Evolutionary conservation across 37 sponge, comb jelly and placozoan species (phyloP).

Genomic region (Oscarella lobularis): DNA sequence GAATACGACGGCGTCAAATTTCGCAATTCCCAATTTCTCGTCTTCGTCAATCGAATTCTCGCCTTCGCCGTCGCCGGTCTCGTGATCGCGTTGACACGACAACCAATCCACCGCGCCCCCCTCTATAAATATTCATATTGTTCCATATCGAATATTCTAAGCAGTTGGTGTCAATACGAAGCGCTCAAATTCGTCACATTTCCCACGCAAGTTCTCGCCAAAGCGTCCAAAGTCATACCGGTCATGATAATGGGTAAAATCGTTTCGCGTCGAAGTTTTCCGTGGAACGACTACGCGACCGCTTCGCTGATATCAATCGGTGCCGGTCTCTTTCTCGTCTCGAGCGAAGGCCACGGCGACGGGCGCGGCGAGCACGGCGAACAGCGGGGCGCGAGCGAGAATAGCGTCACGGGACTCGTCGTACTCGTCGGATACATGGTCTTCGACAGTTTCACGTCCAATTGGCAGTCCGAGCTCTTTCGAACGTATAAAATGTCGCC

Average conservation of each 20-base stretch:
- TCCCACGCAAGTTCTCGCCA: constrained; percentile 87
- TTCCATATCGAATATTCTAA: constrained; percentile 90
- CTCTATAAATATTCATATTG: constrained; percentile 86
- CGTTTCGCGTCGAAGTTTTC: constrained; percentile 69
- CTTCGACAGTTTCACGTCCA: constrained; percentile 94
- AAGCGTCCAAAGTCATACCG: constrained; percentile 82
- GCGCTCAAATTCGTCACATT: constrained; percentile 95
- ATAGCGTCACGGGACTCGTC: constrained; percentile 69
- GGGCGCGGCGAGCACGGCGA: constrained; percentile 26
- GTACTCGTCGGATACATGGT: constrained; percentile 79
- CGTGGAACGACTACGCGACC: constrained; percentile 77
- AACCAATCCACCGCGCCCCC: constrained; percentile 53
- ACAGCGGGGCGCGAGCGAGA: constrained; percentile 35
- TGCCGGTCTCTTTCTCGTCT: constrained; percentile 79
- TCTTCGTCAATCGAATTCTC: constrained; percentile 84
- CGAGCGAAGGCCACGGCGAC: constrained; percentile 25
- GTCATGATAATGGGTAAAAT: constrained; percentile 98
- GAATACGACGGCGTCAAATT: constrained; percentile 75
- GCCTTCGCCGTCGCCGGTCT: constrained; percentile 51
- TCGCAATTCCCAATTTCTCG: constrained; percentile 89
- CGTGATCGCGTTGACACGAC: constrained; percentile 9
- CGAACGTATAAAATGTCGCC: constrained; percentile 64
- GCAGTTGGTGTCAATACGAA: constrained; percentile 99
- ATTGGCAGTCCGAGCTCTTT: constrained; percentile 89
- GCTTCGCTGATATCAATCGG: constrained; percentile 70